These are phyloP conservation scores for Mythimna vitellina DNA, from an alignment of 2,888 invertebrate genomes.

Conservation along the genomic window DNA sequence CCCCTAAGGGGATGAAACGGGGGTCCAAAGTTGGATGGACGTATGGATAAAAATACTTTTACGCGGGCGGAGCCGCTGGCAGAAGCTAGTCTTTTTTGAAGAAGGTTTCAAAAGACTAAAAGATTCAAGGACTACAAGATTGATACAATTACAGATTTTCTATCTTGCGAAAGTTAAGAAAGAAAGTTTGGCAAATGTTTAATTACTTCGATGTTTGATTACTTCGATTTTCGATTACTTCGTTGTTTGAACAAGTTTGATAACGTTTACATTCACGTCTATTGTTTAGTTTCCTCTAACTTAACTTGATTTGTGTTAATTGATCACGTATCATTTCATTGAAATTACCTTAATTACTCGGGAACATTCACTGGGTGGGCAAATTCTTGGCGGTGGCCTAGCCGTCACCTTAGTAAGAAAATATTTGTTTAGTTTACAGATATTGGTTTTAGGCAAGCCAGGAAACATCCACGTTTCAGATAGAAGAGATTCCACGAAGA, in stretches of 20 bases:
- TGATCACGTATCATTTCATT: background rate
- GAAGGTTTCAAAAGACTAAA: background rate
- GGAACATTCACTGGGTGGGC: no score
- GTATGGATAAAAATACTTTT: no score
- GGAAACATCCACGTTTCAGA: background rate
- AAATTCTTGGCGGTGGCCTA: no score
- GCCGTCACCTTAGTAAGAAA: background rate
- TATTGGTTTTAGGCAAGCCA: constrained; percentile 6
- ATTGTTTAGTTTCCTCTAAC: background rate
- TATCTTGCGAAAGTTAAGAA: background rate
- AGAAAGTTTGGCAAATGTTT: background rate
- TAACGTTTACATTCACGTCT: background rate
- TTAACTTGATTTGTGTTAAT: background rate
- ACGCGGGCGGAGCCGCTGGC: no score
- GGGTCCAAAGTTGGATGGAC: no score
- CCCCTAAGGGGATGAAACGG: no score
- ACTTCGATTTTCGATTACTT: background rate
- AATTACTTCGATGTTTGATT: no score
- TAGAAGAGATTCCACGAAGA: no score
- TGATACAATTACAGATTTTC: background rate
- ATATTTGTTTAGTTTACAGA: constrained; percentile 2
- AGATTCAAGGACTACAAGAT: no score
- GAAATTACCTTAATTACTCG: no score
- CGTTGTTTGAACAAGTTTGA: background rate
- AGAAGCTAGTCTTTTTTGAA: no score